Conservation (phyloP, 1,140 invertebrate species). For the Apis mellifera region DNA sequence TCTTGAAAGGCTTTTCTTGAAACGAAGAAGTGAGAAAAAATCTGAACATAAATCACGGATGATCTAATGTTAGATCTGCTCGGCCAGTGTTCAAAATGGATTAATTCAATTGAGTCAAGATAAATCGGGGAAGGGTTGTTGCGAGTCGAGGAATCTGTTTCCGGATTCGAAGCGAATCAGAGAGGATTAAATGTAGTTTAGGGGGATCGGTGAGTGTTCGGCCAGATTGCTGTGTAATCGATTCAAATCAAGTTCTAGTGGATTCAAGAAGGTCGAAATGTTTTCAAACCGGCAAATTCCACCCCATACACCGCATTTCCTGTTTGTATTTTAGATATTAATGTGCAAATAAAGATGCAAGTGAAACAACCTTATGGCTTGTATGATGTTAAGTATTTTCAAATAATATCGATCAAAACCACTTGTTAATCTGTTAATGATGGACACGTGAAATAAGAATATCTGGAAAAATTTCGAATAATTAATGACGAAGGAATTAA, state of each 20-base stretch:
- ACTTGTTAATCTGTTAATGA: no score
- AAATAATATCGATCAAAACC: no score
- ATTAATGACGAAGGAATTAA: no score
- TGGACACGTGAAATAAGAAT: no score
- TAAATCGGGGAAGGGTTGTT: constrained; percentile 32
- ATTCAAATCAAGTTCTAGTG: constrained; percentile 36
- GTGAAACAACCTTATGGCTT: neutral
- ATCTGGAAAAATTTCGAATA: no score
- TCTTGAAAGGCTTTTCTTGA: no score
- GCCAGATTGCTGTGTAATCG: constrained; percentile 38
- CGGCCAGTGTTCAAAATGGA: neutral
- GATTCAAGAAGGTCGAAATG: constrained; percentile 5
- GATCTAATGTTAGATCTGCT: no score
- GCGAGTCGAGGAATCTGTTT: neutral
- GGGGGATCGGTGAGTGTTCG: constrained; percentile 9
- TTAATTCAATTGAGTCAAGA: constrained; percentile 18
- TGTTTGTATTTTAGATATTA: neutral
- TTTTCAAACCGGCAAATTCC: constrained; percentile 1
- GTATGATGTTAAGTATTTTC: no score
- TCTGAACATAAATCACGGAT: neutral
- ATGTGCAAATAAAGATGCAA: neutral
- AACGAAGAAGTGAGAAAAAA: neutral
- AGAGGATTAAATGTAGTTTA: constrained; percentile 38
- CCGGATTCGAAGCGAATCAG: constrained; percentile 19
- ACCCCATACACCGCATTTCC: no score